phyloP scores from a whole-genome alignment of 1,140 invertebrate species.

The Zaprionus capensis region DNA sequence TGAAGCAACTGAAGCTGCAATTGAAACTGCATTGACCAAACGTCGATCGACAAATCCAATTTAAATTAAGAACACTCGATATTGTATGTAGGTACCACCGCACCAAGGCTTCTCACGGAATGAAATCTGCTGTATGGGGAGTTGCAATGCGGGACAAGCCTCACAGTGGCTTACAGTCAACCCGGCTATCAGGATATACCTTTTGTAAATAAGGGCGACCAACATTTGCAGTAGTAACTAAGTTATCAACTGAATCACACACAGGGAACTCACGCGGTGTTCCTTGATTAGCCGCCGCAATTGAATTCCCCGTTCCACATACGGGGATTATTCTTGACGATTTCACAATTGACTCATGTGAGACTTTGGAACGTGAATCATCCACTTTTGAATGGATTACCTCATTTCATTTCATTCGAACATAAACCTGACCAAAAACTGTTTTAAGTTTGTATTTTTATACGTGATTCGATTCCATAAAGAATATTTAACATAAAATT shows the following conservation, averaged over 20 bases:
- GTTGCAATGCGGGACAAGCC: conserved; percentile 31
- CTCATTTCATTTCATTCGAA: too few species aligned
- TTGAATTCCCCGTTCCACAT: conserved; percentile 9
- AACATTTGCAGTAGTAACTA: not conserved
- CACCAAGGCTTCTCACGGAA: conserved; percentile 47
- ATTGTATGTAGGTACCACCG: conserved; percentile 24
- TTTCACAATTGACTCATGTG: not conserved
- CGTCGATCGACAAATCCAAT: conserved; percentile 71
- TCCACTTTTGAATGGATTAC: too few species aligned
- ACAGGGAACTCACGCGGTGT: conserved; percentile 8
- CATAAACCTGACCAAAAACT: too few species aligned
- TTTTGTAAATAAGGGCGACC: conserved; percentile 17
- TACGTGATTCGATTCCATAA: not conserved
- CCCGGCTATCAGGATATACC: not conserved
- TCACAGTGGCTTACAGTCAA: not conserved
- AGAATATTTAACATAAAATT: not conserved
- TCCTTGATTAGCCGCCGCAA: not conserved
- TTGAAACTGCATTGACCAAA: conserved; percentile 37
- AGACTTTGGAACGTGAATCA: not conserved
- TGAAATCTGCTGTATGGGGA: not conserved
- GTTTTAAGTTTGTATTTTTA: too few species aligned
- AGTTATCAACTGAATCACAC: conserved; percentile 8
- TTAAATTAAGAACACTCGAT: conserved; percentile 69
- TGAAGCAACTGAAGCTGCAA: conserved; percentile 28
- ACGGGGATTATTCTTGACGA: conserved; percentile 24